Conservation (phyloP, 2,888 invertebrate species). For the Gandaritis pyraliata region DNA sequence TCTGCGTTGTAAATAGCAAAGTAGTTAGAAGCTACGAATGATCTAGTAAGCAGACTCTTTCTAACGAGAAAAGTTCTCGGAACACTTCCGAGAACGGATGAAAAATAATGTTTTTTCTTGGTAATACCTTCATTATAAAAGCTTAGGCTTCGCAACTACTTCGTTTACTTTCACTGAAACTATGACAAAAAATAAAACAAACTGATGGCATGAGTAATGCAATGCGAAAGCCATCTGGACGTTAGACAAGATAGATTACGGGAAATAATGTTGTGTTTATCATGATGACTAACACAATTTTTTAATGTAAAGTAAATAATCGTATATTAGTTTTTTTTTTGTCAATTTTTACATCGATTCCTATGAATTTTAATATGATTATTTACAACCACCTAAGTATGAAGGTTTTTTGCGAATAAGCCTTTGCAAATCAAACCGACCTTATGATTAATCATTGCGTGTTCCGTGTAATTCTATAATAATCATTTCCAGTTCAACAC, state of each 20-base stretch:
- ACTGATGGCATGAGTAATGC: conserved; percentile 1
- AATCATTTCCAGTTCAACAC: conserved; percentile 10
- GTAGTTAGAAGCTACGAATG: conserved; percentile 43
- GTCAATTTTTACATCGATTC: too few species aligned
- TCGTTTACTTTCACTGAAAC: conserved; percentile 15
- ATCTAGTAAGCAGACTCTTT: conserved; percentile 50
- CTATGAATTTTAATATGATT: too few species aligned
- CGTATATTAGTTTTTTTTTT: too few species aligned
- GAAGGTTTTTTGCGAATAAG: neutral
- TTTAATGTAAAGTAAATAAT: too few species aligned
- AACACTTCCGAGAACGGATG: conserved; percentile 40
- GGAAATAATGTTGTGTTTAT: neutral
- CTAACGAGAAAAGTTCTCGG: conserved; percentile 67
- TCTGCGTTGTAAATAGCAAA: conserved; percentile 45
- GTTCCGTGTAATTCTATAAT: conserved; percentile 1
- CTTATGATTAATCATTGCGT: neutral
- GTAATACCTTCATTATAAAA: conserved; percentile 24
- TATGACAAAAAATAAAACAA: conserved; percentile 2
- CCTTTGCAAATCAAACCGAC: neutral
- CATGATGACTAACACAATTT: too few species aligned
- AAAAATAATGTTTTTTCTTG: conserved; percentile 39
- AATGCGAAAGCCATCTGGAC: conserved; percentile 15
- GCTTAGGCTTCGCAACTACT: conserved; percentile 16
- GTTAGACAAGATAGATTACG: conserved; percentile 10
- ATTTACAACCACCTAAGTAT: too few species aligned